A percentile compares a stretch with the other conserved stretches of the same genome.
phyloP scores from a whole-genome alignment of 2,888 invertebrate genomes.

The Aplocera efformata region DNA sequence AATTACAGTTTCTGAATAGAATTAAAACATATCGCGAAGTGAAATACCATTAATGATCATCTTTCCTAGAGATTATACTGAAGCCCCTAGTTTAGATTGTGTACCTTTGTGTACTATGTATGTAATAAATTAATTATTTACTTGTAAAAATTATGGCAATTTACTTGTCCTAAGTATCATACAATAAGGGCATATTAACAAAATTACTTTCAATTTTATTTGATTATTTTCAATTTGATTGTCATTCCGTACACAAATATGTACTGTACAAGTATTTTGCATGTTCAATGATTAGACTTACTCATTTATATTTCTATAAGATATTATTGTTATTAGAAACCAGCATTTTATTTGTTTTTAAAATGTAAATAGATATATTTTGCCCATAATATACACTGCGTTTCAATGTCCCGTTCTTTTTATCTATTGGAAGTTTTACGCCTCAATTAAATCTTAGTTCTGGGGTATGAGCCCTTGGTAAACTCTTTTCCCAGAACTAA shows the following conservation, averaged over 20 bases:
- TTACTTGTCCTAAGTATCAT: slow-evolving; percentile 16
- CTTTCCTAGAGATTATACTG: slow-evolving; percentile 20
- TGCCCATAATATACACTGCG: slow-evolving; percentile 64
- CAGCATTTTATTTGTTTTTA: slow-evolving; percentile 71
- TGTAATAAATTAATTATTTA: slow-evolving; percentile 16
- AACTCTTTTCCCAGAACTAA: too few relatives aligned
- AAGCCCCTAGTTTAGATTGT: slow-evolving; percentile 20
- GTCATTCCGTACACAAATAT: slow-evolving; percentile 55
- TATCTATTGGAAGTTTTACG: too few relatives aligned
- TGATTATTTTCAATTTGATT: slow-evolving; percentile 31
- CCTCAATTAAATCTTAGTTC: too few relatives aligned
- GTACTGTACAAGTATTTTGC: slow-evolving; percentile 48
- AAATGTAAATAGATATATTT: slow-evolving; percentile 80
- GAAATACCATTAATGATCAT: slow-evolving; percentile 8
- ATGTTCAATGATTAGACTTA: slow-evolving; percentile 59
- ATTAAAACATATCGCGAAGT: slow-evolving; percentile 24
- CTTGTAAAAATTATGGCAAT: slow-evolving; percentile 14
- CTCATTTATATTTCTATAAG: slow-evolving; percentile 69
- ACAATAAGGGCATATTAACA: slow-evolving; percentile 19
- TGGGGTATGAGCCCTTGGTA: too few relatives aligned
- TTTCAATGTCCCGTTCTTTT: slow-evolving; percentile 33
- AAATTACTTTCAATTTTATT: slow-evolving; percentile 18
- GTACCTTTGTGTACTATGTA: slow-evolving; percentile 21
- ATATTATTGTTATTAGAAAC: slow-evolving; percentile 65
- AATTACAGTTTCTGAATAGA: slow-evolving; percentile 21